Percentiles rank a stretch among this genome's conserved stretches.
Conservation (phyloP, 2,113 vertebrate species). For the Clarias macrocephalus region DNA sequence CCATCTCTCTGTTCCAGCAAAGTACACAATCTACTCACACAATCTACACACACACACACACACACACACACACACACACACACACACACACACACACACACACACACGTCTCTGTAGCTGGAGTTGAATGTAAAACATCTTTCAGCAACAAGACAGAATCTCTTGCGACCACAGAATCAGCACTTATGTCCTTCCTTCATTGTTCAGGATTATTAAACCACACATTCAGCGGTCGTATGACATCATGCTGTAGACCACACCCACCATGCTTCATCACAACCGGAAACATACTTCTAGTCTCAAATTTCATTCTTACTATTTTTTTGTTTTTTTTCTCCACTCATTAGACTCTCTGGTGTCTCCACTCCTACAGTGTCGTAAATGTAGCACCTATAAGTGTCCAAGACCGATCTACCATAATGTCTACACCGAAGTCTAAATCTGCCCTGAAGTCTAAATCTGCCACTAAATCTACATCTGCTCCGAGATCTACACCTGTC, state of each 20-base stretch:
- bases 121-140: slow-evolving; percentile 9
- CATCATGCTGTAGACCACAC: neutral
- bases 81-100: slow-evolving; percentile 16
- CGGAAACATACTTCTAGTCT: neutral
- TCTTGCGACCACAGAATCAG: neutral
- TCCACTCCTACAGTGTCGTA: too few relatives aligned
- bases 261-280: neutral
- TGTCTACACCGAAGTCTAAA: too few relatives aligned
- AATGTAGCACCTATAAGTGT: too few relatives aligned
- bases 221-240: neutral
- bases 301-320: neutral
- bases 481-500: too few relatives aligned
- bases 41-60: too few relatives aligned
- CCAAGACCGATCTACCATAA: too few relatives aligned
- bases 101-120: neutral
- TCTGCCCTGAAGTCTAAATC: too few relatives aligned
- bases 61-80: neutral
- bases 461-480: too few relatives aligned
- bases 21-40: slow-evolving; percentile 42
- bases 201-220: neutral
- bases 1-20: slow-evolving; percentile 3
- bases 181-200: neutral
- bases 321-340: neutral
- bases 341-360: neutral
- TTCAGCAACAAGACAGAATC: neutral